Percentiles rank a stretch among this genome's conserved stretches.
phyloP scores from a whole-genome alignment of 1,140 invertebrate genomes.

The Drosophila aff. region DNA sequence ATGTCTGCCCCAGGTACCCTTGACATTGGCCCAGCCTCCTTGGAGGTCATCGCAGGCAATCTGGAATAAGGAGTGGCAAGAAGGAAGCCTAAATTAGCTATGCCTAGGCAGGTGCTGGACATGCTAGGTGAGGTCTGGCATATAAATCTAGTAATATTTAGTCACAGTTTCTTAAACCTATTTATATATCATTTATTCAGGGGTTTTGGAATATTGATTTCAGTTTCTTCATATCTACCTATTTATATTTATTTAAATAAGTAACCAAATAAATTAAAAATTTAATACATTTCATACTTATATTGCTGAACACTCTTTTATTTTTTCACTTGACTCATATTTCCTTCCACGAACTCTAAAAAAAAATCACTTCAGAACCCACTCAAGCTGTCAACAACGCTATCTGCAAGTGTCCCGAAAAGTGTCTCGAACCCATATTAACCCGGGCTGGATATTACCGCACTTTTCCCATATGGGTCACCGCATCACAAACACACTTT shows the following conservation, averaged over 20 bases:
- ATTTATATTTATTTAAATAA: not conserved
- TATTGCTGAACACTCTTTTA: too few species aligned
- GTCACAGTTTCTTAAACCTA: not conserved
- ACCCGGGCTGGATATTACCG: slow-evolving; percentile 1
- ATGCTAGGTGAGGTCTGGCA: not conserved
- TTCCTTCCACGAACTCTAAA: not conserved
- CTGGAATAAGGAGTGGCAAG: not conserved
- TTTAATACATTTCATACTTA: not conserved
- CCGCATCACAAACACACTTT: slow-evolving; percentile 38
- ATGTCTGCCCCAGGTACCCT: slow-evolving; percentile 45
- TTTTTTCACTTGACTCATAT: not conserved
- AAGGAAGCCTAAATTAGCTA: slow-evolving; percentile 9
- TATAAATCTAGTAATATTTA: not conserved
- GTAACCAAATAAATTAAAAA: not conserved
- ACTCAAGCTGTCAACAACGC: slow-evolving; percentile 10
- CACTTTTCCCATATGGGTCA: slow-evolving; percentile 50
- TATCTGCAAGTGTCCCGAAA: slow-evolving; percentile 12
- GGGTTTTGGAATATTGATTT: not conserved
- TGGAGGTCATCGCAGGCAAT: slow-evolving; percentile 52
- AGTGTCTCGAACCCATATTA: not conserved
- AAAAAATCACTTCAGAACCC: not conserved
- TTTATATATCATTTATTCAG: not conserved
- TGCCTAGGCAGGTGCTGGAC: slow-evolving; percentile 25
- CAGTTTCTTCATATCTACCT: too few species aligned
- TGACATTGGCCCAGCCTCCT: slow-evolving; percentile 49